Percentiles rank a stretch among this genome's conserved stretches.
Evolutionary conservation across 2,113 vertebrate genomes (phyloP).

Genomic region (Charadrius vociferus): DNA sequence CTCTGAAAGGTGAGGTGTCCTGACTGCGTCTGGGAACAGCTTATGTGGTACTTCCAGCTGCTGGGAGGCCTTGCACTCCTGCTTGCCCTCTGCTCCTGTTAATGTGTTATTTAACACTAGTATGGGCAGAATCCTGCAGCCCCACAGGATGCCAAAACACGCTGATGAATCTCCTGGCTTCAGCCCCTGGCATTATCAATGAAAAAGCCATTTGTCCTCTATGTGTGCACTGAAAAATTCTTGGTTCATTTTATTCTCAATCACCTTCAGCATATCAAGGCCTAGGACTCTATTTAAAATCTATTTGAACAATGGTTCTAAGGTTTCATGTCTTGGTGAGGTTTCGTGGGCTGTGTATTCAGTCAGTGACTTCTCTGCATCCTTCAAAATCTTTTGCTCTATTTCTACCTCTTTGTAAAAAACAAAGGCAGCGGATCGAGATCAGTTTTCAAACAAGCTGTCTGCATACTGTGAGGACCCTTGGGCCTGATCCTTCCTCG

Average conservation of each 20-base stretch:
- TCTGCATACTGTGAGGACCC: not conserved
- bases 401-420: not conserved
- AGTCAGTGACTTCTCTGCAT: not conserved
- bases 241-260: not conserved
- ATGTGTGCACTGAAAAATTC: not conserved
- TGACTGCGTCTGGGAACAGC: not conserved
- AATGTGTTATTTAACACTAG: not conserved
- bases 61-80: not conserved
- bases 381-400: not conserved
- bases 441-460: not conserved
- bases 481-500: not conserved
- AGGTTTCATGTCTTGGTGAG: not conserved
- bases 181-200: not conserved
- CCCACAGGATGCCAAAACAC: not conserved
- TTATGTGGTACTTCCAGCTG: not conserved
- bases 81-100: not conserved
- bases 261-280: not conserved
- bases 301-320: not conserved
- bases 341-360: not conserved
- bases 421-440: not conserved
- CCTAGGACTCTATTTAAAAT: not conserved
- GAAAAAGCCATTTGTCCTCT: conserved; percentile 44
- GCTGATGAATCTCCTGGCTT: conserved; percentile 21
- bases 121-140: not conserved
- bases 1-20: not conserved